These are phyloP conservation scores for Dichetophora obliterata DNA, from an alignment of 2,888 invertebrate genomes.

Conservation along the genomic window DNA sequence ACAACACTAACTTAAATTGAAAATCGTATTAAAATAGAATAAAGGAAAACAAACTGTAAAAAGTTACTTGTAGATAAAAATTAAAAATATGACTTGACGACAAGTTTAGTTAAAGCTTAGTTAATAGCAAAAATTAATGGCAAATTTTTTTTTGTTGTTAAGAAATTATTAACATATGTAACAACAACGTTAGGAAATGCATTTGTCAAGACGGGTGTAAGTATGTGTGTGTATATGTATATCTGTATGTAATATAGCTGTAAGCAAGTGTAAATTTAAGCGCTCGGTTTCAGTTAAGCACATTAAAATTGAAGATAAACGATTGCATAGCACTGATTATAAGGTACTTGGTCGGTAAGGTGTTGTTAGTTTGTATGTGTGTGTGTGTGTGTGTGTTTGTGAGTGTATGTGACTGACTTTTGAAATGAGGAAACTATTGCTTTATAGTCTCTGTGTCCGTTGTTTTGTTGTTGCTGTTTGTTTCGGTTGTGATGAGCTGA, in stretches of 20 bases:
- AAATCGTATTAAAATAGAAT: neutral
- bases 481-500: neutral
- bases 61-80: neutral
- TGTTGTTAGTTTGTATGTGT: neutral
- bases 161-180: neutral
- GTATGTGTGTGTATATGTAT: neutral
- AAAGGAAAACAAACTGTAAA: neutral
- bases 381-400: neutral
- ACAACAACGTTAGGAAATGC: neutral
- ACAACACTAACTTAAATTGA: too few species aligned
- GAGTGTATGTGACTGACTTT: neutral
- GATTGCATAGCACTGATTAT: slow-evolving; percentile 8
- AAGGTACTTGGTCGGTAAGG: neutral
- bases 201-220: neutral
- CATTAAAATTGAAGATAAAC: slow-evolving; percentile 15
- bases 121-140: neutral
- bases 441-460: slow-evolving; percentile 26
- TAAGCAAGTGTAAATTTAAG: too few species aligned
- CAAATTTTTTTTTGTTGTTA: neutral
- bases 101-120: too few species aligned
- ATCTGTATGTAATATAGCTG: neutral
- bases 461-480: slow-evolving; percentile 19
- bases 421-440: slow-evolving; percentile 21
- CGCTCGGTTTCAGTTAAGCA: neutral
- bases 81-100: neutral